Evolutionary conservation across 2,888 invertebrate genomes (phyloP).

Genomic region (Ischnura elegans): DNA sequence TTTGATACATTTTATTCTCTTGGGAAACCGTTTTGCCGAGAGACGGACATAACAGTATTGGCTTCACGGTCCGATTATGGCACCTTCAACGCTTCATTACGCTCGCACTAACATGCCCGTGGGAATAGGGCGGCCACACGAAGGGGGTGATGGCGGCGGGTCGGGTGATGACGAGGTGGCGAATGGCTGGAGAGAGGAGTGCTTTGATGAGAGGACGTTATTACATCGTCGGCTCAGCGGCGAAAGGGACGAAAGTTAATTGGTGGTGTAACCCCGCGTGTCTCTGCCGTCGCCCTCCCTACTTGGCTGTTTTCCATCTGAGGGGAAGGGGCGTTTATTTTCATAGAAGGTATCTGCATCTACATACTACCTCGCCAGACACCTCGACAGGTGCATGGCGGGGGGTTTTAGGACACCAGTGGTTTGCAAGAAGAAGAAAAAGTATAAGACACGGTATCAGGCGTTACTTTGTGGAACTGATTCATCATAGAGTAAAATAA

Average conservation of each 20-base stretch:
- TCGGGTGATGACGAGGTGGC: background rate
- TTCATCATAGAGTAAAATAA: too few relatives aligned
- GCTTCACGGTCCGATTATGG: background rate
- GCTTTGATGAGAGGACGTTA: constrained; percentile 24
- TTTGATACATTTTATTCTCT: background rate
- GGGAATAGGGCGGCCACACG: background rate
- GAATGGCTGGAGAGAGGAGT: background rate
- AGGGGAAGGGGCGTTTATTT: too few relatives aligned
- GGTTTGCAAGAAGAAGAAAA: too few relatives aligned
- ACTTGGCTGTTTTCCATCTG: background rate
- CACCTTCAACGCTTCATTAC: background rate
- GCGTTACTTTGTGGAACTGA: too few relatives aligned
- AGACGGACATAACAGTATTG: constrained; percentile 5
- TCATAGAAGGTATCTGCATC: too few relatives aligned
- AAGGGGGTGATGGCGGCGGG: background rate
- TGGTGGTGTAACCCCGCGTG: background rate
- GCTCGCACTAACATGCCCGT: background rate
- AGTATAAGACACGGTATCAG: too few relatives aligned
- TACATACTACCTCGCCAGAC: too few relatives aligned
- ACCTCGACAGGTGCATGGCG: too few relatives aligned
- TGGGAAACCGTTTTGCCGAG: background rate
- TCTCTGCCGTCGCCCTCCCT: background rate
- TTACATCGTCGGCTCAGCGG: background rate
- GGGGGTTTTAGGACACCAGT: too few relatives aligned
- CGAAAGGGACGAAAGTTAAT: constrained; percentile 16